Evolutionary conservation across 2,113 vertebrate genomes (phyloP).

Genomic region (Hyaena hyaena): DNA sequence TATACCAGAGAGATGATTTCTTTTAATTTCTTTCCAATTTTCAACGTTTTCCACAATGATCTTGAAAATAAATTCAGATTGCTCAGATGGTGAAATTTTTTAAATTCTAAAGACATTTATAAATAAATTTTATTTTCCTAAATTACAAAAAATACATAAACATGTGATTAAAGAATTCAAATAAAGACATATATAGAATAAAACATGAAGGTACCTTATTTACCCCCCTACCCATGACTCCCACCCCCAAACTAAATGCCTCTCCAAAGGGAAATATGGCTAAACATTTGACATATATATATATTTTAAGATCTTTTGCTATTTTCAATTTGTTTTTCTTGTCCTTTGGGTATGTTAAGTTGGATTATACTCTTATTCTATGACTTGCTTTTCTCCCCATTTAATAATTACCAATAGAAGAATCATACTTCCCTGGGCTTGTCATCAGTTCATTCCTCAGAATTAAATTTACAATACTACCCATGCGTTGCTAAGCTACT

Average conservation of each 20-base stretch:
- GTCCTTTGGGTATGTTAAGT: neutral
- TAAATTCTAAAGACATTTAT: neutral
- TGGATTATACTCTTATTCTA: neutral
- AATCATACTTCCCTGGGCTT: neutral
- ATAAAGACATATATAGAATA: neutral
- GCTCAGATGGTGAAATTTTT: neutral
- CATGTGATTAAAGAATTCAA: constrained; percentile 18
- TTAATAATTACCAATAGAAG: neutral
- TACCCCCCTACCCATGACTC: neutral
- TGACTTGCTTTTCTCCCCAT: neutral
- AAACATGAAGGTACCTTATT: neutral
- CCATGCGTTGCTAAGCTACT: neutral
- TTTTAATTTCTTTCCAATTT: neutral
- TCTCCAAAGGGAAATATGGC: neutral
- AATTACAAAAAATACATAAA: constrained; percentile 15
- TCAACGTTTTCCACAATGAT: neutral
- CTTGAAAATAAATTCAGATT: constrained; percentile 26
- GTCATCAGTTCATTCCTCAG: neutral
- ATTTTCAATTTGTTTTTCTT: neutral
- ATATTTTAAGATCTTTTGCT: neutral
- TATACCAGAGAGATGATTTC: neutral
- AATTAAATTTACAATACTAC: neutral
- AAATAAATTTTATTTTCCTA: neutral
- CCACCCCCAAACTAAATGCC: neutral
- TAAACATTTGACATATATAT: neutral